Conservation (phyloP, 30 jellyfish, hydroid and myxozoan species). For the Rhopilema esculentum region DNA sequence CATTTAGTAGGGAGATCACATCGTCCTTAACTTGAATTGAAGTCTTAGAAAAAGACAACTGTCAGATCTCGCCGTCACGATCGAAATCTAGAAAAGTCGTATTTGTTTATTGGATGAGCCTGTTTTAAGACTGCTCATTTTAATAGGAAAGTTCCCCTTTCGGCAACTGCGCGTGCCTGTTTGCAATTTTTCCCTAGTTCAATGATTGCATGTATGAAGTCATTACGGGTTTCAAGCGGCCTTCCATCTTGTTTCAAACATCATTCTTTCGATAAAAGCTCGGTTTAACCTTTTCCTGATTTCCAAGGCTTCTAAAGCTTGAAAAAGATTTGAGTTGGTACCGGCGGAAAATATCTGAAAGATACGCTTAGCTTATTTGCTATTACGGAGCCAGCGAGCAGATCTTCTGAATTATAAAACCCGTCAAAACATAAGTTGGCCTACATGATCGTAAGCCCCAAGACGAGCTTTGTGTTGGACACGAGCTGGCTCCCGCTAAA, state of each 20-base stretch:
- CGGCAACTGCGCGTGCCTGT: conserved; percentile 16
- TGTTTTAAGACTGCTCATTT: conserved; percentile 38
- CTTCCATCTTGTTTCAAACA: neutral
- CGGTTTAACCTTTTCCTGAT: conserved; percentile 21
- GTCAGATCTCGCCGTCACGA: conserved; percentile 73
- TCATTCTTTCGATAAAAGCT: neutral
- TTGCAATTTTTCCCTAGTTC: neutral
- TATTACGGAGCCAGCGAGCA: neutral
- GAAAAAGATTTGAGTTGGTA: neutral
- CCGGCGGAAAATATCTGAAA: conserved; percentile 17
- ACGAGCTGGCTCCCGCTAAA: neutral
- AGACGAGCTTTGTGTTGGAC: neutral
- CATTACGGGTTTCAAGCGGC: neutral
- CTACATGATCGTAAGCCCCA: neutral
- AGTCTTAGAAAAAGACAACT: conserved; percentile 11
- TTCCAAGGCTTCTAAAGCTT: neutral
- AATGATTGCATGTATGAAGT: neutral
- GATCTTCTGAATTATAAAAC: neutral
- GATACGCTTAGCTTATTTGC: neutral
- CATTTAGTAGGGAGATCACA: conserved; percentile 65
- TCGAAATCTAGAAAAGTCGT: conserved; percentile 13
- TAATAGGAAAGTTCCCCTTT: conserved; percentile 33
- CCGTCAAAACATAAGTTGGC: neutral
- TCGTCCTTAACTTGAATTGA: conserved; percentile 49
- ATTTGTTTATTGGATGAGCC: conserved; percentile 42